These are phyloP conservation scores for Halisarca cf. caerulea DNA, from an alignment of 37 sponge, comb jelly and placozoan species.

Conservation along the genomic window DNA sequence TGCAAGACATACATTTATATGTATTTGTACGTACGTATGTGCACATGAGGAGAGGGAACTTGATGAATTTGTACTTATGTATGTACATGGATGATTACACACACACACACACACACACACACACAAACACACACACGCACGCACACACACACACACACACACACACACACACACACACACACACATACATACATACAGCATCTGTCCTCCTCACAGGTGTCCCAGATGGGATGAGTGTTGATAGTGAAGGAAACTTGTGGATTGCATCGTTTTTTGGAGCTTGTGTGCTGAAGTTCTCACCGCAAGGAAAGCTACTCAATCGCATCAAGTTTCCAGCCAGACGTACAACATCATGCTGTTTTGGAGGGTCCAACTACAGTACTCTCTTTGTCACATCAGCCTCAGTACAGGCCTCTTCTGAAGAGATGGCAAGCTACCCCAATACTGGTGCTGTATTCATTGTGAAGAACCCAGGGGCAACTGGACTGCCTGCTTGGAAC, in stretches of 20 bases:
- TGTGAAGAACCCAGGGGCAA: slow-evolving; percentile 29
- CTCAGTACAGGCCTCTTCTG: background rate
- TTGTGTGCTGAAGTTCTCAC: slow-evolving; percentile 32
- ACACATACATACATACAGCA: too few relatives aligned
- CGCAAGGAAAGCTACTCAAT: slow-evolving; percentile 27
- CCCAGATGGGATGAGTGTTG: slow-evolving; percentile 52
- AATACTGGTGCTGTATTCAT: slow-evolving; percentile 50
- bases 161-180: too few relatives aligned
- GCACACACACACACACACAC: too few relatives aligned
- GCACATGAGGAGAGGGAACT: too few relatives aligned
- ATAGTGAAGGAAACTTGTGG: slow-evolving; percentile 48
- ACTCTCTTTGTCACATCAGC: slow-evolving; percentile 62
- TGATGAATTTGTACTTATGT: too few relatives aligned
- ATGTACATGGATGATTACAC: too few relatives aligned
- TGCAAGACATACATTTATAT: too few relatives aligned
- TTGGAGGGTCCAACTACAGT: slow-evolving; percentile 58
- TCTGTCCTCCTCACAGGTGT: too few relatives aligned
- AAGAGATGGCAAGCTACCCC: slow-evolving; percentile 24
- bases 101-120: too few relatives aligned
- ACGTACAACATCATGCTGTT: slow-evolving; percentile 58
- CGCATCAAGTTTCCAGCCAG: slow-evolving; percentile 35
- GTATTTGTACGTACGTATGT: too few relatives aligned
- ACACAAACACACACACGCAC: too few relatives aligned
- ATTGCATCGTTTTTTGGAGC: slow-evolving; percentile 35
- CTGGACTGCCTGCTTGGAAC: slow-evolving; percentile 37